phyloP scores from a whole-genome alignment of 2,797 vertebrate species.

The Austrolebias charrua region DNA sequence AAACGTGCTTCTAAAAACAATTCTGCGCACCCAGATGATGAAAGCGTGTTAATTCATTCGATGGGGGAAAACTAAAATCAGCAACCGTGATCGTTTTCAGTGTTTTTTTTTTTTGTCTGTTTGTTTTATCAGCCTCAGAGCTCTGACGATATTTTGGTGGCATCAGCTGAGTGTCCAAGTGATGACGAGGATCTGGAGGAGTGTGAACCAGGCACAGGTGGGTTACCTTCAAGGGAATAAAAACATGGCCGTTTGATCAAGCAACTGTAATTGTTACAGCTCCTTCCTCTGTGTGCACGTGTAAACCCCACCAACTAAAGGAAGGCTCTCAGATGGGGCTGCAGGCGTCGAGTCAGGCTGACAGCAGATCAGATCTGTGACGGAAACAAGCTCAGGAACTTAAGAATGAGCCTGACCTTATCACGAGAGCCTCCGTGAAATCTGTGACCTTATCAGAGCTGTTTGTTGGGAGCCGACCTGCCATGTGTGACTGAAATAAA shows the following conservation, averaged over 20 bases:
- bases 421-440: constrained; percentile 61
- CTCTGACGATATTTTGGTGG: constrained; percentile 93
- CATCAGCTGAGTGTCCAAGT: constrained; percentile 93
- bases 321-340: constrained; percentile 17
- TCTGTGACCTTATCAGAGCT: constrained; percentile 68
- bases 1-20: constrained; percentile 18
- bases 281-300: neutral
- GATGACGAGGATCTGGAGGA: constrained; percentile 96
- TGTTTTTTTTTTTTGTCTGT: neutral
- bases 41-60: constrained; percentile 24
- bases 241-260: no score
- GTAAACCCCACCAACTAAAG: constrained; percentile 21
- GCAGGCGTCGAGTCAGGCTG: constrained; percentile 43
- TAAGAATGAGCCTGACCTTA: constrained; percentile 54
- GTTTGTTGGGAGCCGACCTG: constrained; percentile 57
- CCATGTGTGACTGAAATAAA: constrained; percentile 58
- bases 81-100: neutral
- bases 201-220: constrained; percentile 96
- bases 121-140: constrained; percentile 80
- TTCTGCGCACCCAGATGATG: constrained; percentile 17
- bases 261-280: neutral
- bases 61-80: constrained; percentile 7
- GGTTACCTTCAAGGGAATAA: constrained; percentile 50
- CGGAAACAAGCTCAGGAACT: constrained; percentile 51
- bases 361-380: constrained; percentile 24